These are phyloP conservation scores for Imbricaverruca yamaguchii DNA, from an alignment of 2,888 invertebrate genomes.

Conservation along the genomic window DNA sequence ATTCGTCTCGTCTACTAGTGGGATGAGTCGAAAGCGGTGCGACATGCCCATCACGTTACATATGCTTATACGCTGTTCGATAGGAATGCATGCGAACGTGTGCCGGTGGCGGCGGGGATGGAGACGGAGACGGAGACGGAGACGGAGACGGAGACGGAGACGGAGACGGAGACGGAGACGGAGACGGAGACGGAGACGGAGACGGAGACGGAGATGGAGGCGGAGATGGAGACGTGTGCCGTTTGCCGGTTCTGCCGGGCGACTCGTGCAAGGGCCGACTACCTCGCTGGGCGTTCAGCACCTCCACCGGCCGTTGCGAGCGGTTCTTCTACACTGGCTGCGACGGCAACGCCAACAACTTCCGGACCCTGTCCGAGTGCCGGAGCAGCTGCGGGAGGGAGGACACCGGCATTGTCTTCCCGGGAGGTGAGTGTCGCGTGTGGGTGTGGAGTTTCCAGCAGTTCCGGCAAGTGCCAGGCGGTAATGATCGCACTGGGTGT, in stretches of 20 bases:
- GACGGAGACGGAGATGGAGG: background rate
- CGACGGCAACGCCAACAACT: slow-evolving; percentile 27
- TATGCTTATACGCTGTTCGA: background rate
- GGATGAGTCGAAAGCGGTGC: too few relatives aligned
- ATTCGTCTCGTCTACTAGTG: too few relatives aligned
- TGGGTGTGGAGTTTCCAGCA: too few relatives aligned
- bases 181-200: too few relatives aligned
- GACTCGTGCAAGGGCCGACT: background rate
- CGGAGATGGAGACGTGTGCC: background rate
- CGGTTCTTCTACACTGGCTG: slow-evolving; percentile 25
- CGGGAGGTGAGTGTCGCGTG: too few relatives aligned
- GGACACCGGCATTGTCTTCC: too few relatives aligned
- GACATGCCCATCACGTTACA: background rate
- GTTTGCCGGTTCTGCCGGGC: background rate
- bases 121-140: too few relatives aligned
- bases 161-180: background rate
- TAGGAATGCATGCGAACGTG: background rate
- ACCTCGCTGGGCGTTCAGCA: slow-evolving; percentile 24
- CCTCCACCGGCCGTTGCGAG: slow-evolving; percentile 11
- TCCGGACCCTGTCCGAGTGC: slow-evolving; percentile 23
- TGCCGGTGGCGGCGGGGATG: background rate
- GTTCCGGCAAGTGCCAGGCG: too few relatives aligned
- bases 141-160: background rate
- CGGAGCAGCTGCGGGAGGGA: background rate
- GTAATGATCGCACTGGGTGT: too few relatives aligned